Conservation (phyloP, 2,113 vertebrate genomes). For the Myiopsitta monachus region DNA sequence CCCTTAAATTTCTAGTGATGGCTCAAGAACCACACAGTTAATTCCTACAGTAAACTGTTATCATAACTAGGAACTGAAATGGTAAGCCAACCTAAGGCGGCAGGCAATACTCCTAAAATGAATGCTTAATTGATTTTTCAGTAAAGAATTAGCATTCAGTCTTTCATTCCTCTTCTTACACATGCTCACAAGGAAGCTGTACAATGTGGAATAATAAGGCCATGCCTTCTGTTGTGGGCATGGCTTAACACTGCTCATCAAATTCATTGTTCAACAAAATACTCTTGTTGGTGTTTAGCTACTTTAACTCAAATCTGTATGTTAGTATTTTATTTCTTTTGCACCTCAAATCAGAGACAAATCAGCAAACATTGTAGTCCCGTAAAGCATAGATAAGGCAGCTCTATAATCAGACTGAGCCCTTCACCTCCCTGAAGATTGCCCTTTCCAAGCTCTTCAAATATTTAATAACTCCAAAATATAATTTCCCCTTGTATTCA, state of each 20-base stretch:
- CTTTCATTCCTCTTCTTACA: background rate
- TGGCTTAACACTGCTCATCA: background rate
- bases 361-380: background rate
- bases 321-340: background rate
- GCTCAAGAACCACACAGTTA: background rate
- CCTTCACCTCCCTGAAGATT: background rate
- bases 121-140: background rate
- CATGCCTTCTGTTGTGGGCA: background rate
- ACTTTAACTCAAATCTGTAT: background rate
- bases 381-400: background rate
- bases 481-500: background rate
- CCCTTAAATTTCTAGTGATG: background rate
- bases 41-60: background rate
- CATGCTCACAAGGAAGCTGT: background rate
- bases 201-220: background rate
- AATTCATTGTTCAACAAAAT: background rate
- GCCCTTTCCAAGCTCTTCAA: slow-evolving; percentile 32
- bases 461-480: slow-evolving; percentile 15
- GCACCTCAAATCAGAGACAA: background rate
- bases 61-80: background rate
- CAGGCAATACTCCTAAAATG: background rate
- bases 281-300: background rate
- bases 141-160: background rate
- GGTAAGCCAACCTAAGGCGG: background rate
- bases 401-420: background rate